phyloP scores from a whole-genome alignment of 2,113 vertebrate genomes.

The Dasyornis broadbenti region DNA sequence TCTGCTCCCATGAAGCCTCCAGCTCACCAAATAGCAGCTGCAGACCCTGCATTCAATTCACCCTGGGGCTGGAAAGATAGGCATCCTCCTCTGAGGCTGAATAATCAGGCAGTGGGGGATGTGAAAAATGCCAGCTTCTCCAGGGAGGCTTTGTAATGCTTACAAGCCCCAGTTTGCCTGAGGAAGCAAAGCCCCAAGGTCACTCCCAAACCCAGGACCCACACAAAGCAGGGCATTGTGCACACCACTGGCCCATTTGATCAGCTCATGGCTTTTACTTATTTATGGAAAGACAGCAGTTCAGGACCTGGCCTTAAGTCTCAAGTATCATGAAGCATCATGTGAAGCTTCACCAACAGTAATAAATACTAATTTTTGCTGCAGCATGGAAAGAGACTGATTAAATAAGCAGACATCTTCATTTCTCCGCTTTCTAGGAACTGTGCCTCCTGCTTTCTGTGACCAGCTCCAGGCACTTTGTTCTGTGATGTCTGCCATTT shows the following conservation, averaged over 20 bases:
- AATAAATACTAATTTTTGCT: not conserved
- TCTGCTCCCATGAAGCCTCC: not conserved
- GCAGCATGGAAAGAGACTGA: not conserved
- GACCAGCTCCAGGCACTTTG: not conserved
- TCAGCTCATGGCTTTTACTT: not conserved
- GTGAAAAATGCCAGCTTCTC: not conserved
- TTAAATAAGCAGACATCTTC: not conserved
- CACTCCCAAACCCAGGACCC: not conserved
- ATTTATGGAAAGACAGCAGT: not conserved
- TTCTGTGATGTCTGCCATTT: not conserved
- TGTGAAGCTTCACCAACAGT: not conserved
- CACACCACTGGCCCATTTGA: not conserved
- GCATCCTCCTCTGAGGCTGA: not conserved
- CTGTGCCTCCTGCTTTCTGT: not conserved
- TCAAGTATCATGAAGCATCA: not conserved
- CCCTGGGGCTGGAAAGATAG: not conserved
- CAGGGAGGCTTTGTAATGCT: conserved; percentile 23
- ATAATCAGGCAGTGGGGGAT: conserved; percentile 1
- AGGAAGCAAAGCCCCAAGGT: not conserved
- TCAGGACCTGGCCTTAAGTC: not conserved
- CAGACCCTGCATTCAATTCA: not conserved
- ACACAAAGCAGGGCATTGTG: not conserved
- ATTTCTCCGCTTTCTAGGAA: not conserved
- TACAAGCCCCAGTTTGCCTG: not conserved
- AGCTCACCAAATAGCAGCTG: not conserved